Evolutionary conservation across 2,888 invertebrate species (phyloP).

Genomic region (Argyresthia albistria): DNA sequence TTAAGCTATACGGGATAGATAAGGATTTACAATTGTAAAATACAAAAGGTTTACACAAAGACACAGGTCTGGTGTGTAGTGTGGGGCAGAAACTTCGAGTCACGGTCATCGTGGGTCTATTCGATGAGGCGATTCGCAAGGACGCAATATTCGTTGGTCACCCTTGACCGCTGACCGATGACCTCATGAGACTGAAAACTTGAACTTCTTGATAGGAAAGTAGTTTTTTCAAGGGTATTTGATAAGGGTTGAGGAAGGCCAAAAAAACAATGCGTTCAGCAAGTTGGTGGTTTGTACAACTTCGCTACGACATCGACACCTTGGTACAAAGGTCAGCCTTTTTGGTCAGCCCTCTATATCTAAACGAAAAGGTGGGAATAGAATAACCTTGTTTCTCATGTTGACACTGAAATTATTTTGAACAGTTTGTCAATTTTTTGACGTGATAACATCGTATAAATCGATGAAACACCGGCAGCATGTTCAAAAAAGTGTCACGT

Average conservation of each 20-base stretch:
- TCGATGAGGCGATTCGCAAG: constrained; percentile 1
- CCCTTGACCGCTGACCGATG: constrained; percentile 61
- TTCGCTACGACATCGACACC: too few relatives aligned
- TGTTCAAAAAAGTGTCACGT: too few relatives aligned
- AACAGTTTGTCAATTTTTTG: too few relatives aligned
- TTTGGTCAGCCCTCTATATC: too few relatives aligned
- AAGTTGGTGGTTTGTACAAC: too few relatives aligned
- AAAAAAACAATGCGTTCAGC: background rate
- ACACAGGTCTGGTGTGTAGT: constrained; percentile 6
- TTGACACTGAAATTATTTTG: too few relatives aligned
- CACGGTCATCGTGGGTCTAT: constrained; percentile 5
- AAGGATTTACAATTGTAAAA: background rate
- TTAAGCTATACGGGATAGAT: background rate
- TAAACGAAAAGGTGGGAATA: too few relatives aligned
- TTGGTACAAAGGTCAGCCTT: too few relatives aligned
- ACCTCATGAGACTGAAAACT: constrained; percentile 61
- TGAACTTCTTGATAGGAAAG: constrained; percentile 23
- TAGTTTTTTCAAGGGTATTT: background rate
- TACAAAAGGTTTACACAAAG: background rate
- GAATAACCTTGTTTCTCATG: too few relatives aligned
- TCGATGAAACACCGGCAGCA: too few relatives aligned
- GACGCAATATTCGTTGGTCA: constrained; percentile 41
- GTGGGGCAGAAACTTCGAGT: background rate
- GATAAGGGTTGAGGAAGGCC: too few relatives aligned
- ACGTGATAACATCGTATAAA: too few relatives aligned